These are phyloP conservation scores for Eolophus roseicapilla DNA, from an alignment of 2,113 vertebrate species.

Conservation along the genomic window DNA sequence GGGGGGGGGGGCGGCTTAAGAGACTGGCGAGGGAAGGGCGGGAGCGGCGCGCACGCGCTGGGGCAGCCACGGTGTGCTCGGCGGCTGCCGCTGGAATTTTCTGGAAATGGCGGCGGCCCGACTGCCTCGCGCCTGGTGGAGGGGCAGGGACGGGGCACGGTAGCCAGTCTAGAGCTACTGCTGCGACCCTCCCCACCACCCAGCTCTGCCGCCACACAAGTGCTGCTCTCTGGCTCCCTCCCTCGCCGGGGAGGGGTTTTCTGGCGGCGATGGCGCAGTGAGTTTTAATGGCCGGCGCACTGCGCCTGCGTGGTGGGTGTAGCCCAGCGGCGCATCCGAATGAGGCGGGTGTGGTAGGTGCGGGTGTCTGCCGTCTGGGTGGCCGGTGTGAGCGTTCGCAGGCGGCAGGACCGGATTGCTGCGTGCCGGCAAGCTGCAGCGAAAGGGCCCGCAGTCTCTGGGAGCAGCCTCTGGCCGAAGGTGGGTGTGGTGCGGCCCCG, in stretches of 20 bases:
- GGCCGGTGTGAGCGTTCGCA: fast-evolving
- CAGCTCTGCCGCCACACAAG: not conserved
- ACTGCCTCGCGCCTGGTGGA: not conserved
- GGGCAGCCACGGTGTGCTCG: not conserved
- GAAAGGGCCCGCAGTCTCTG: not conserved
- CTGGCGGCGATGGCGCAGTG: constrained; percentile 64
- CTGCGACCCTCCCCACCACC: fast-evolving
- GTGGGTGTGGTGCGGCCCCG: not conserved
- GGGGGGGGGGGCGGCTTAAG: not conserved
- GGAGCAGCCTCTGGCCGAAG: not conserved
- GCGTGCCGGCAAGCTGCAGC: not conserved
- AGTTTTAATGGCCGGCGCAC: not conserved
- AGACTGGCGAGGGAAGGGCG: not conserved
- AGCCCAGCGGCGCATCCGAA: not conserved
- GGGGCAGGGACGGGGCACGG: not conserved
- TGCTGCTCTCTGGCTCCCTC: not conserved
- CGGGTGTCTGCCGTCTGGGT: fast-evolving
- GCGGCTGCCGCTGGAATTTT: constrained; percentile 57
- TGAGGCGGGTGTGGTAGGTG: not conserved
- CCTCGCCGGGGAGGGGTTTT: not conserved
- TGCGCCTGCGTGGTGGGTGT: constrained; percentile 37
- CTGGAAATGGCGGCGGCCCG: constrained; percentile 60
- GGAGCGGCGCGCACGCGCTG: not conserved
- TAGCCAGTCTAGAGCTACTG: not conserved
- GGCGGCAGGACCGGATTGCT: not conserved